Evolutionary conservation across 1,140 invertebrate species (phyloP), one percentile per base, ranked within the genome.

Genomic region (Drosophila biarmipes): DNA sequence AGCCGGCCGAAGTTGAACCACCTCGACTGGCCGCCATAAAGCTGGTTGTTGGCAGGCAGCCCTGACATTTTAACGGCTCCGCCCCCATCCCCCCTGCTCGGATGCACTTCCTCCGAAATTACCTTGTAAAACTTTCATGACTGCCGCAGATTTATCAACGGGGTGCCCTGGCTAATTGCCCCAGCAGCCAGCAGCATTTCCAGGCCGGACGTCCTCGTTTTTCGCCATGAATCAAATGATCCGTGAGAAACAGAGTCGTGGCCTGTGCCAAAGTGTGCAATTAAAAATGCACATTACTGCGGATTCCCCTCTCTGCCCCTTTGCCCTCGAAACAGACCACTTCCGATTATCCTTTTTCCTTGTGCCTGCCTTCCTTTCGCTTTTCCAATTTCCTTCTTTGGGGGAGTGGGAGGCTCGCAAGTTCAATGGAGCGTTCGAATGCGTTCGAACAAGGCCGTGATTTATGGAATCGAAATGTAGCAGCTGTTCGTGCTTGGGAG

Each of bases 81-180:
- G 14, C 29, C 4, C 35, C 24, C 11, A 4, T 4, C n/a, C 6
- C 21, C 14, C 15, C n/a, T n/a, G 6, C 29, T 4, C 4, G 42
- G 27, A 4, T 73, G 52, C 45, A 71, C 51, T 72, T 31, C 17
- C 58, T 55, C 38, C 35, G 49, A 75, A 82, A 82, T 84, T 84
- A 71, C 80, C 62, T 82, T 84, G 80, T 78, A 84, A 84, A 84
- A 84, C 59, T 84, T 82, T 62, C 64, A 78, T 84, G 80, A 82
- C 57, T 71, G 48, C 55, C 69, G 61, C 75, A 78, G 71, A 84
- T 84, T 84, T 82, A 82, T 82, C 79, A 82, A 51, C 74, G 56
- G 55, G 57, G 64, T 38, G 63, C 72, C 43, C 43, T 63, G 58
- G 59, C 78, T 80, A 77, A 80, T 77, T 80, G 73, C 78, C 48